A percentile compares a stretch with the other conserved stretches of the same genome.
Evolutionary conservation across 2,797 vertebrate species (phyloP).

Genomic region (Ara ararauna): DNA sequence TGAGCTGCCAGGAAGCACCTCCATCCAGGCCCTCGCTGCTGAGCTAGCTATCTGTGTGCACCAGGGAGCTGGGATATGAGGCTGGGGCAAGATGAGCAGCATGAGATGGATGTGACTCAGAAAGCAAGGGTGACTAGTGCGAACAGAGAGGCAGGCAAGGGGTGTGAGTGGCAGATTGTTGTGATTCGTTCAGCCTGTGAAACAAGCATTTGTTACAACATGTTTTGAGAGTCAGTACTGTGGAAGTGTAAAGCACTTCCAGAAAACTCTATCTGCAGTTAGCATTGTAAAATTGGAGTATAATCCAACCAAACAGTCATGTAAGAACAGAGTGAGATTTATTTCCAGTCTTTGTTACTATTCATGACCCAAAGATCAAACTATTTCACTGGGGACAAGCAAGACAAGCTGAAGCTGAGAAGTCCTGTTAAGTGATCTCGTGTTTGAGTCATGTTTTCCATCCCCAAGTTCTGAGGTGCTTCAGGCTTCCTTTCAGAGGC

Average conservation of each 20-base stretch:
- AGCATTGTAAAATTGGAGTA: not conserved
- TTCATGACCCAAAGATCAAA: not conserved
- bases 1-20: not conserved
- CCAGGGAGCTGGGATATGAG: fast-evolving
- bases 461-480: not conserved
- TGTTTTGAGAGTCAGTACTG: not conserved
- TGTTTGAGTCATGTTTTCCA: not conserved
- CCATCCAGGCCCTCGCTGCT: not conserved
- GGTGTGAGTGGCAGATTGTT: not conserved
- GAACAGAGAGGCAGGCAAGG: not conserved
- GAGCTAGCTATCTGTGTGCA: not conserved
- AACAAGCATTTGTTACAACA: not conserved
- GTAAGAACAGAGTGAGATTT: not conserved
- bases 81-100: not conserved
- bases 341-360: not conserved
- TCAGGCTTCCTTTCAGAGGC: not conserved
- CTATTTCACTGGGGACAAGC: not conserved
- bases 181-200: not conserved
- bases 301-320: not conserved
- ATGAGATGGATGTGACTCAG: not conserved
- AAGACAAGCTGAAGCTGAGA: not conserved
- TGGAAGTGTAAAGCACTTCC: not conserved
- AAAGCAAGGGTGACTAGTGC: not conserved
- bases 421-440: not conserved
- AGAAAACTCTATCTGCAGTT: slow-evolving; percentile 60